Base-by-base conservation (phyloP, 1,140 invertebrate genomes). In the Subanguina moxae region DNA sequence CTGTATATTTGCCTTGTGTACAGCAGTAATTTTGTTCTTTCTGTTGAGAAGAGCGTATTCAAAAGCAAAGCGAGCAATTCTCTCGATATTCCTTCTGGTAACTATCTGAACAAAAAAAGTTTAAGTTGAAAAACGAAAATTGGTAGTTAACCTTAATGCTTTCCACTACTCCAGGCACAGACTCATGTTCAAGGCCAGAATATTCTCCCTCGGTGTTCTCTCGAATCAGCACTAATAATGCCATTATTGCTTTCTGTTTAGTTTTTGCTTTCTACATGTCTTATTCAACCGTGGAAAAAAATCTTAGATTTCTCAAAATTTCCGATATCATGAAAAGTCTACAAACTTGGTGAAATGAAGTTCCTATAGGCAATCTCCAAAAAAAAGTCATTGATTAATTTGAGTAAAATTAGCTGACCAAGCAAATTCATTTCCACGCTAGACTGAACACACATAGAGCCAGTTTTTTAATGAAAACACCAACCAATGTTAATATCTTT, bases 1-100 rank as follows among this genome's bases (percentile, higher is more conserved):
- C 59, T 82, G 80, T 63, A 98, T 97, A 83, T 99, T 99, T 0
- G 96, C 95, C 85, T 99, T 99, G 84, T 99, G 96, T 28, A 99
- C 90, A 15, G 92, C 95, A 0, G 94, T 98, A 9, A 96, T 89
- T 85, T 92, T 93, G 83, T 91, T 93, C 45, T 93, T 87, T 42
- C 89, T 89, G 82, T 93, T 88, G 66, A 88, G 88, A 75, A 88
- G 89, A 8, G 95, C 95, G 84, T 90, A 97, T 82, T 97, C 90
- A 82, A 98, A 99, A 0, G 94, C 95, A 85, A 91, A 98, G 72
- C 93, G 87, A 0, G 92, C 91, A 0, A 98, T 90, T 74, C 94
- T 86, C 83, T 94, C 91, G 0, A 93, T 94, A 80, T 95, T 97
- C 25, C 88, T 88, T 38, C 88, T 86, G 0, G 96, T 98, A 0